phyloP scores from a whole-genome alignment of 2,888 invertebrate genomes.

The Stictocephala bisonia region DNA sequence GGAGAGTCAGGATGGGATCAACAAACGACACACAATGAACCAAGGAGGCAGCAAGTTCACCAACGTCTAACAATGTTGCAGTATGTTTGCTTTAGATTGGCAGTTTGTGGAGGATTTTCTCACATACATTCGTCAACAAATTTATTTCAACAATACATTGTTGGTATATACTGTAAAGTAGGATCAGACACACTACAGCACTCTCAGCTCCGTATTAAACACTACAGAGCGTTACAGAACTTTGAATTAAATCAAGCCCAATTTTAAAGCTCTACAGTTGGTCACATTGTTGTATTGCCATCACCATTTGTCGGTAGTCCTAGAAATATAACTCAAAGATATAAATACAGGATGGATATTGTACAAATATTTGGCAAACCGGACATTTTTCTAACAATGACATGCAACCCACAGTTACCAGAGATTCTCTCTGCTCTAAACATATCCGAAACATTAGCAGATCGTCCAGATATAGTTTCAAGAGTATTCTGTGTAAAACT shows the following conservation, averaged over 20 bases:
- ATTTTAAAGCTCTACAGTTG: not conserved
- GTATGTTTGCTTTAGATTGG: constrained; percentile 9
- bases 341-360: constrained; percentile 18
- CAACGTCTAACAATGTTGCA: constrained; percentile 1
- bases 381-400: constrained; percentile 14
- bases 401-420: too few relatives aligned
- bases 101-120: not conserved
- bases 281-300: constrained; percentile 7
- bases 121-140: constrained; percentile 2
- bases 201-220: constrained; percentile 1
- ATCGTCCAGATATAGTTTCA: constrained; percentile 2
- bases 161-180: not conserved
- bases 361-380: constrained; percentile 21
- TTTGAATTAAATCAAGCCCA: constrained; percentile 6
- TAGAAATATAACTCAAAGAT: constrained; percentile 1
- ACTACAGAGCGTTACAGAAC: constrained; percentile 11
- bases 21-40: constrained; percentile 17
- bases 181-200: not conserved
- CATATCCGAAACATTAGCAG: not conserved
- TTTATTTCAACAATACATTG: not conserved
- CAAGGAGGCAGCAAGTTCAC: not conserved
- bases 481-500: too few relatives aligned
- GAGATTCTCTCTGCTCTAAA: not conserved
- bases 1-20: constrained; percentile 12
- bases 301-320: constrained; percentile 19